phyloP scores from a whole-genome alignment of 2,113 vertebrate genomes.

The Prunella fulvescens region DNA sequence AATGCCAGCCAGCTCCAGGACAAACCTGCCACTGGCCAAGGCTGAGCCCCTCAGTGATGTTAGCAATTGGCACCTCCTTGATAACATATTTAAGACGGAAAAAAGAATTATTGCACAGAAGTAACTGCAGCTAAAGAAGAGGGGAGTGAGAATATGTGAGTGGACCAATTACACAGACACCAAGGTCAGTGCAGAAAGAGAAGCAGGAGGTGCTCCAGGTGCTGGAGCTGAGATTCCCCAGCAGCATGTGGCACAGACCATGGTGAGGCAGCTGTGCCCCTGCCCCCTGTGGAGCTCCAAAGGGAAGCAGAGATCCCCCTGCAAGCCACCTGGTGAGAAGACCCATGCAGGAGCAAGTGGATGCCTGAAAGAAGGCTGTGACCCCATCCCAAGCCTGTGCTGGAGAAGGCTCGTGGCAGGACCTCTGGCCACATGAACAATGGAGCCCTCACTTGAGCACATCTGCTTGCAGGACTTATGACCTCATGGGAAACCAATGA shows the following conservation, averaged over 20 bases:
- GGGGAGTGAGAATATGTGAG: neutral
- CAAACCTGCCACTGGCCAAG: fast-evolving
- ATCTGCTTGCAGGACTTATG: neutral
- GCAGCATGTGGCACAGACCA: fast-evolving
- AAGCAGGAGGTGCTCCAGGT: neutral
- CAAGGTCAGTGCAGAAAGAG: neutral
- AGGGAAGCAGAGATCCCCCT: neutral
- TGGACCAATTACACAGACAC: neutral
- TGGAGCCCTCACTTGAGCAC: neutral
- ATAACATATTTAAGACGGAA: neutral
- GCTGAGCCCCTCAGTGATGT: neutral
- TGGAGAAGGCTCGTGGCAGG: neutral
- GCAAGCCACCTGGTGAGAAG: neutral
- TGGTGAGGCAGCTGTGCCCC: neutral
- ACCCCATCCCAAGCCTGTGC: neutral
- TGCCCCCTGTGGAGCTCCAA: neutral
- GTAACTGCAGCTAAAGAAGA: neutral
- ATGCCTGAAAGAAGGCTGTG: neutral
- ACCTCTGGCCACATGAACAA: neutral
- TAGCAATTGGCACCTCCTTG: neutral
- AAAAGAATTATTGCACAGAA: neutral
- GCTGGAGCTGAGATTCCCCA: neutral
- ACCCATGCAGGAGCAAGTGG: neutral
- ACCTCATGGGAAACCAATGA: fast-evolving
- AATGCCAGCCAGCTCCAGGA: neutral